Percentiles rank a stretch among this genome's conserved stretches.
Evolutionary conservation across 2,113 vertebrate genomes (phyloP).

Genomic region (Anhinga anhinga): DNA sequence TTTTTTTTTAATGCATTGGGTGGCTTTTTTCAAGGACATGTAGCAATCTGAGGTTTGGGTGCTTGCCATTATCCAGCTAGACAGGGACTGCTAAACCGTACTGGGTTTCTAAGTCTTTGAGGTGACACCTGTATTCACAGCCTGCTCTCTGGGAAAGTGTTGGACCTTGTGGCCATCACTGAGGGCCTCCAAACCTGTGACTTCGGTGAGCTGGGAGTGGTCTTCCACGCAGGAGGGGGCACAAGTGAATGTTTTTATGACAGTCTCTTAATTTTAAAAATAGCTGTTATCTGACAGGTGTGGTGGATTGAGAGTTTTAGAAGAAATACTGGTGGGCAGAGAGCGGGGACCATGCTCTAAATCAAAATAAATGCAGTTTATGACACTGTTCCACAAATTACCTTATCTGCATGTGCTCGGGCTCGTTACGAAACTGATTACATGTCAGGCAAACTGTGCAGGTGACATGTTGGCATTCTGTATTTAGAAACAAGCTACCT

Average conservation of each 20-base stretch:
- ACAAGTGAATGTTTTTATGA: neutral
- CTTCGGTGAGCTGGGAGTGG: neutral
- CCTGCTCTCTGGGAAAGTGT: neutral
- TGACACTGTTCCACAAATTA: constrained; percentile 22
- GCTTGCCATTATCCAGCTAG: neutral
- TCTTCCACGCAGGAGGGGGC: neutral
- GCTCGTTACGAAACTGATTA: constrained; percentile 26
- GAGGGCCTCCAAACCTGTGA: neutral
- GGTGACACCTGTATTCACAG: neutral
- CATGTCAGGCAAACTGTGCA: neutral
- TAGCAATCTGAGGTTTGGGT: neutral
- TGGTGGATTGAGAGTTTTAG: neutral
- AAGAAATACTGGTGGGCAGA: neutral
- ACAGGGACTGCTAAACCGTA: neutral
- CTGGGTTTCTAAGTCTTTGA: neutral
- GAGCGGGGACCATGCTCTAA: neutral
- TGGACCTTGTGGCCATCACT: neutral
- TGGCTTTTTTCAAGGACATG: neutral
- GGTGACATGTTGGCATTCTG: constrained; percentile 4
- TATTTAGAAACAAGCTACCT: constrained; percentile 38
- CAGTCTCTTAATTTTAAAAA: neutral
- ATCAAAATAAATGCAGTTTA: constrained; percentile 27
- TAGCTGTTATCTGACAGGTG: neutral
- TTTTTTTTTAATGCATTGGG: neutral
- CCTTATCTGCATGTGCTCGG: constrained; percentile 27